Conservation (phyloP, 23 tunicate genomes). For the Halocynthia aurantium region DNA sequence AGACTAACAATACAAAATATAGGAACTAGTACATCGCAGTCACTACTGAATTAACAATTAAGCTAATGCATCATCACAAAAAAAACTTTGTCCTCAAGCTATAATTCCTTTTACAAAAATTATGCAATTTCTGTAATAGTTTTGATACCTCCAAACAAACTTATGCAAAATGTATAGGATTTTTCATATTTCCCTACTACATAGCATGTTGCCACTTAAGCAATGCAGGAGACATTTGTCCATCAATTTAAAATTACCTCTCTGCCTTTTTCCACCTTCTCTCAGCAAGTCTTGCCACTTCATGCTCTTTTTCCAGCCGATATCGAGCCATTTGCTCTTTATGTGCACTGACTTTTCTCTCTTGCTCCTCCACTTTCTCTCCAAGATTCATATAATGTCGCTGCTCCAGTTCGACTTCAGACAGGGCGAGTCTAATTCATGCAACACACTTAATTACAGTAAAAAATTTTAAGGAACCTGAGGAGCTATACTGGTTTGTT, state of each 20-base stretch:
- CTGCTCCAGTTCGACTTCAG: conserved; percentile 53
- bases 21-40: no score
- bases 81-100: no score
- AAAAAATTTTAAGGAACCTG: background rate
- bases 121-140: no score
- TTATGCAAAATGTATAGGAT: no score
- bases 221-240: background rate
- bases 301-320: conserved; percentile 48
- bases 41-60: no score
- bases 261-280: conserved; percentile 29
- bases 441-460: background rate
- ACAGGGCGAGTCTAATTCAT: conserved; percentile 32
- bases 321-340: conserved; percentile 70
- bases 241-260: conserved; percentile 24
- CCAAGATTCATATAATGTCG: conserved; percentile 66
- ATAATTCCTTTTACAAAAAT: no score
- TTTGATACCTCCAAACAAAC: no score
- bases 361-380: conserved; percentile 72
- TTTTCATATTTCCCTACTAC: no score
- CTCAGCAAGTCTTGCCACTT: conserved; percentile 6
- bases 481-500: no score
- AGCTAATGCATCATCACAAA: background rate
- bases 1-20: background rate
- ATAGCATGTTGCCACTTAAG: no score
- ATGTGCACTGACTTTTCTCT: conserved; percentile 49